Evolutionary conservation across 2,113 vertebrate species (phyloP), one percentile per base, ranked within the genome.

Genomic region (Pardalotus punctatus): DNA sequence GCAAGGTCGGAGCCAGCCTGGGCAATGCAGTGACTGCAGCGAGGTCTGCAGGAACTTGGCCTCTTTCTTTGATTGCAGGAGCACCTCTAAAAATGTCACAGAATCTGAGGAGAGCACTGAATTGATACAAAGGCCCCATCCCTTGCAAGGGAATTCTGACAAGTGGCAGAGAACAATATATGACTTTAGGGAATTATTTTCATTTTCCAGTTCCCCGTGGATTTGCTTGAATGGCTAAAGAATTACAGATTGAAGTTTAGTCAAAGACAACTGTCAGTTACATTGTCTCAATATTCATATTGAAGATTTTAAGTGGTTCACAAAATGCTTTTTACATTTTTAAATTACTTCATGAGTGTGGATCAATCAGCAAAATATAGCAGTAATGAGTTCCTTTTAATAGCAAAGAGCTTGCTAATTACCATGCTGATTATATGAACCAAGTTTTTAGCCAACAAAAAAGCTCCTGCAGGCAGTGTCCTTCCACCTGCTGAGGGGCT

Each of bases 341-440:
- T 48, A 95, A 98, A 95, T 88, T 92, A 80, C 92, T 93, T 96
- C 86, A 80, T 90, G 81, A 97, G 86, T 94, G 83, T 86, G 90
- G 88, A 97, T 98, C 97, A 96, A 92, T 97, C 96, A 96, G 89
- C 74, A 95, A 96, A 91, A 90, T 96, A 92, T 91, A 94, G 93
- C 91, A 97, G 88, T 97, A 98, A 97, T 97, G 94, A 98, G 93
- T 86, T 98, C 79, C 76, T 94, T 97, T 96, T 96, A 96, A 97
- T 97, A 93, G 90, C 73, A 95, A 93, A 92, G 93, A 90, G 78
- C 60, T 96, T 77, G 58, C 96, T 97, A 97, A 97, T 98, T 98
- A 96, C 93, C 85, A 91, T 87, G 58, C 96, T 96, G 96, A 96
- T 97, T 97, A 93, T n/a, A 9, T 81, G 93, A 97, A 96, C 90